These are phyloP conservation scores for Accipiter fasciatus DNA, from an alignment of 2,797 vertebrate genomes.

Conservation along the genomic window DNA sequence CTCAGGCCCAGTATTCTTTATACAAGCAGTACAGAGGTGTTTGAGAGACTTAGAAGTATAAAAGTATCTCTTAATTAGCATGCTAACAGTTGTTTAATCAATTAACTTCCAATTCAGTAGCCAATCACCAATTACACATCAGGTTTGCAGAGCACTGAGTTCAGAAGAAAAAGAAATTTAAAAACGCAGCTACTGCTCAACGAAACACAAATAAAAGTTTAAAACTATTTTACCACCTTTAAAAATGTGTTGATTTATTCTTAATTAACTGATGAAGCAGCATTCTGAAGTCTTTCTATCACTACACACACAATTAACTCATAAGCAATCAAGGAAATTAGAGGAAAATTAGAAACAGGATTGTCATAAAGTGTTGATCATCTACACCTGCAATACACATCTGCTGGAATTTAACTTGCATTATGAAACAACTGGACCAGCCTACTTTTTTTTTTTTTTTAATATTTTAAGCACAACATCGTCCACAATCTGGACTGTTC, in stretches of 20 bases:
- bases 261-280: conserved; percentile 70
- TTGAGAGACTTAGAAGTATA: background rate
- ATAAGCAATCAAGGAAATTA: conserved; percentile 71
- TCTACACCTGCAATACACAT: conserved; percentile 66
- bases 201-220: background rate
- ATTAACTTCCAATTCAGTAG: background rate
- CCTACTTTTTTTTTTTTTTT: background rate
- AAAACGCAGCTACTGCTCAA: conserved; percentile 6
- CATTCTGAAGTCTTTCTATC: conserved; percentile 62
- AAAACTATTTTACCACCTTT: conserved; percentile 30
- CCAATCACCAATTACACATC: background rate
- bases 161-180: background rate
- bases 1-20: conserved; percentile 4
- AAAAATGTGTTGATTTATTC: conserved; percentile 65
- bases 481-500: background rate
- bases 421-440: background rate
- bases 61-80: background rate
- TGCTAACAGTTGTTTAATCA: conserved; percentile 4
- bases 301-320: conserved; percentile 67
- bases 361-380: conserved; percentile 59
- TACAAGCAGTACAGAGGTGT: background rate
- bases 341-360: conserved; percentile 67
- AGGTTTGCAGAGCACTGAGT: background rate
- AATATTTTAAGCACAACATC: background rate
- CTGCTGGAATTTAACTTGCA: conserved; percentile 52